Evolutionary conservation across 2,797 vertebrate species (phyloP), one percentile per base, ranked within the genome.

Genomic region (Pangasius krempfi): DNA sequence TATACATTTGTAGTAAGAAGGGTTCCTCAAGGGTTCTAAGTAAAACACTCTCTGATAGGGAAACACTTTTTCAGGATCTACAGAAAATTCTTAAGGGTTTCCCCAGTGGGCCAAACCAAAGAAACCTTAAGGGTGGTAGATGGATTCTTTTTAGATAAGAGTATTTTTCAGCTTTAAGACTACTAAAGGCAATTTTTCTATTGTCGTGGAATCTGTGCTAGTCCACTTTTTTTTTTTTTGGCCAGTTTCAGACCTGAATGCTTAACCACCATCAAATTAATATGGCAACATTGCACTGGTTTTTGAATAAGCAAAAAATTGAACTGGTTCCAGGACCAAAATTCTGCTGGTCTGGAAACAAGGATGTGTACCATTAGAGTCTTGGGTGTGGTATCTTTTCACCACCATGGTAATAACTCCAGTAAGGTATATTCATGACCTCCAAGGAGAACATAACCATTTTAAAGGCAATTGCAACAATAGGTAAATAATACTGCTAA

Each of bases 71-170:
- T 30, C 13, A 1, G 14, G 5, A 60, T 60, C 33, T 47, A 7
- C 20, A 20, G 81, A 47, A 60, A 25, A 83, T 83, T 47, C 18
- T 60, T 82, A 40, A 27, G 12, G 37, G 54, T 82, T 82, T 14
- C 40, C 37, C 80, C 10, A 25, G 80, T 83, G 80, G 58, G 4
- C 37, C 81, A 84, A 84, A 66, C 6, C 13, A 66, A 66, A 50
- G 13, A 60, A 81, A 58, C 30, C 78, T 81, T 62, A 82, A 62
- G 40, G 40, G 81, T 14, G 7, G 40, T 83, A 83, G 40, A 82
- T 25, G 58, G 44, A 18, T 44, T 62, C 37, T 44, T 64, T 83
- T 64, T 62, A 40, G 47, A 25, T 73, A 25, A 75, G n/a, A 50
- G 25, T 52, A 20, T 37, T 58, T 25, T 80, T 37, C 78, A 25